A percentile compares a stretch with the other conserved stretches of the same genome.
Evolutionary conservation across 2,113 vertebrate species (phyloP).

Genomic region (Raja brachyura): DNA sequence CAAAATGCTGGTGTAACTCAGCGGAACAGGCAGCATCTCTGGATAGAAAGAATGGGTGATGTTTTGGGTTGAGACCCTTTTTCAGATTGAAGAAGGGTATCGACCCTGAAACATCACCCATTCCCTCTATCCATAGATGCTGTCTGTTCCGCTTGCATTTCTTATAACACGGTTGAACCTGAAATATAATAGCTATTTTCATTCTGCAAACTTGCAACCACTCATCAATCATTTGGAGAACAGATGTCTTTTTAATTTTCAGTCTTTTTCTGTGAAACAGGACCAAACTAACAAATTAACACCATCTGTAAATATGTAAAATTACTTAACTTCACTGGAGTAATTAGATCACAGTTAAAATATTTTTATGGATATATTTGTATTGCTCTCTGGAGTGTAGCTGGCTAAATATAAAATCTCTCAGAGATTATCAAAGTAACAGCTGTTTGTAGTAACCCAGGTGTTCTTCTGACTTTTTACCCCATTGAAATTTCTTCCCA

Average conservation of each 20-base stretch:
- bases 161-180: neutral
- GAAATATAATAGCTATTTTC: neutral
- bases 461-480: neutral
- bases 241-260: constrained; percentile 16
- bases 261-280: neutral
- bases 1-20: too few species aligned
- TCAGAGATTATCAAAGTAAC: neutral
- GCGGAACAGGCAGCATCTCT: too few species aligned
- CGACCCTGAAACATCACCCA: too few species aligned
- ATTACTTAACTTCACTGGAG: constrained; percentile 1
- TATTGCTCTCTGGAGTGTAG: constrained; percentile 18
- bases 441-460: neutral
- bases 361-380: neutral
- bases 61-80: too few species aligned
- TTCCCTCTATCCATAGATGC: too few species aligned
- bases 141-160: neutral
- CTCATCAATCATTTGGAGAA: constrained; percentile 13
- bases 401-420: neutral
- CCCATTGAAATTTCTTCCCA: neutral
- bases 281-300: neutral
- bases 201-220: neutral
- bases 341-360: constrained; percentile 16
- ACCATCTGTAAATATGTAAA: constrained; percentile 23
- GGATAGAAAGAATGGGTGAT: too few species aligned
- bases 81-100: too few species aligned